Evolutionary conservation across 2,888 invertebrate genomes (phyloP).

Genomic region (Coenonympha glycerion): DNA sequence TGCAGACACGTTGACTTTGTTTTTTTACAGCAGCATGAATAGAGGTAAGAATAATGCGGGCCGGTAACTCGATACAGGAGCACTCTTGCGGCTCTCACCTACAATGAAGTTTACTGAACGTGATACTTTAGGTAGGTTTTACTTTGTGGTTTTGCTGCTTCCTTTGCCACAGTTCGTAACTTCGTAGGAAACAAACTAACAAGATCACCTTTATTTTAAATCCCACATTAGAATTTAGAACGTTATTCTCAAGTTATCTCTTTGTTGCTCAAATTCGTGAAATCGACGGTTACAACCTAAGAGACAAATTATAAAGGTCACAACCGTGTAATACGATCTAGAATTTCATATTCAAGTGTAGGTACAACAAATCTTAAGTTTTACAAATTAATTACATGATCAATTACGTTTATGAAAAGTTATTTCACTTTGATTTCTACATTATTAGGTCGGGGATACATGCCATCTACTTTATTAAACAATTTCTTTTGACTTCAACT

Average conservation of each 20-base stretch:
- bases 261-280: not conserved
- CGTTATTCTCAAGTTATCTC: not conserved
- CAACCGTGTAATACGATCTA: too few relatives aligned
- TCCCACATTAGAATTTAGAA: not conserved
- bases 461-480: not conserved
- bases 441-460: not conserved
- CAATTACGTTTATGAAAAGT: not conserved
- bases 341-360: too few relatives aligned
- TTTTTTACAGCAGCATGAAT: slow-evolving; percentile 49
- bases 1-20: slow-evolving; percentile 39
- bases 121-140: slow-evolving; percentile 21
- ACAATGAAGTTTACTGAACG: slow-evolving; percentile 20
- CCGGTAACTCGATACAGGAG: slow-evolving; percentile 29
- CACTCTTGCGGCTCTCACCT: slow-evolving; percentile 25
- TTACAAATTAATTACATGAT: too few relatives aligned
- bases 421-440: not conserved
- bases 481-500: not conserved
- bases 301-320: too few relatives aligned
- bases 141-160: slow-evolving; percentile 25
- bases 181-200: not conserved
- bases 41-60: slow-evolving; percentile 46
- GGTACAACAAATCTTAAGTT: too few relatives aligned
- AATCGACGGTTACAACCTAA: not conserved
- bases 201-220: not conserved
- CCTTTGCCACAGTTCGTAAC: slow-evolving; percentile 4